A percentile compares a stretch with the other conserved stretches of the same genome.
These are phyloP conservation scores for Opisthocomus hoazin DNA, from an alignment of 2,113 vertebrate genomes.

Conservation along the genomic window DNA sequence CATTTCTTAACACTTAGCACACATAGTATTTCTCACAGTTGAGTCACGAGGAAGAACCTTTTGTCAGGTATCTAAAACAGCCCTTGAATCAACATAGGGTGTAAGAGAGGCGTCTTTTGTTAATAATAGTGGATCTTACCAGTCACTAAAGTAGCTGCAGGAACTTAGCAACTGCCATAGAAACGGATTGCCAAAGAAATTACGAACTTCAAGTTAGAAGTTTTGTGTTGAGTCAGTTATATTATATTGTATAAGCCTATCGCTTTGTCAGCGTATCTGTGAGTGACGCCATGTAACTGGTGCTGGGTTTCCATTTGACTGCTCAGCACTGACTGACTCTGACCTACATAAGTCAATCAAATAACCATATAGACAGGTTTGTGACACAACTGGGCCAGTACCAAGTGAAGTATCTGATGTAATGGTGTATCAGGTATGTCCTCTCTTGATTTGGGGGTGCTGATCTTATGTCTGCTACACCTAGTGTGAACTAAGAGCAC, in stretches of 20 bases:
- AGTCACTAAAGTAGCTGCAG: background rate
- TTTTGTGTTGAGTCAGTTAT: background rate
- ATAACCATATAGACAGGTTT: background rate
- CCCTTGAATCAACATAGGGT: background rate
- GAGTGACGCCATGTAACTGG: background rate
- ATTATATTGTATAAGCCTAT: background rate
- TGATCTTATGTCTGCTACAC: background rate
- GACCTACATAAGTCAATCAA: background rate
- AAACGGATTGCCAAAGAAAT: background rate
- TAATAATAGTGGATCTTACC: background rate
- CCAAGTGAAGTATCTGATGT: background rate
- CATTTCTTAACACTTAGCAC: background rate
- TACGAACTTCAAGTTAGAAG: background rate
- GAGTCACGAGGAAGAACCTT: background rate
- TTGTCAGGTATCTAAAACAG: background rate
- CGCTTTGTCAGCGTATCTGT: background rate
- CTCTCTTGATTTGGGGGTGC: background rate
- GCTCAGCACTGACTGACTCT: background rate
- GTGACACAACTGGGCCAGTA: background rate
- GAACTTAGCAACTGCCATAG: background rate
- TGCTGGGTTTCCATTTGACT: background rate
- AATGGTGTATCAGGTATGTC: background rate
- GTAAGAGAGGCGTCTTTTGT: background rate
- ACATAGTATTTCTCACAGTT: background rate
- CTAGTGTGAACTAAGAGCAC: background rate